Conservation (phyloP, 2,888 invertebrate species). For the Eulithis prunata region DNA sequence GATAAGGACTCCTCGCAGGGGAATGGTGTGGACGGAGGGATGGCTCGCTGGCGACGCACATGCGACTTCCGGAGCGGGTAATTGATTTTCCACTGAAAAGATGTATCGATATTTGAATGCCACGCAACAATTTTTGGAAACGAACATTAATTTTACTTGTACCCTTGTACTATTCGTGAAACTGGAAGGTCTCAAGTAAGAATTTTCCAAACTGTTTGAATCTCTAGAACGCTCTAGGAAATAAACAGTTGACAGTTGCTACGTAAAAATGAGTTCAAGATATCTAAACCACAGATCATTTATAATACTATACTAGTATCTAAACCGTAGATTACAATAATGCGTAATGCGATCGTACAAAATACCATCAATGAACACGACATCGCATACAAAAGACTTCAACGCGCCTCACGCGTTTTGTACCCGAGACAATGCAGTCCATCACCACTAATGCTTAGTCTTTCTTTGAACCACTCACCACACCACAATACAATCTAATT, state of each 20-base stretch:
- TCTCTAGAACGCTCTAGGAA: no score
- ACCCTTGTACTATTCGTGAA: no score
- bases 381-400: conserved; percentile 12
- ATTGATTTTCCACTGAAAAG: conserved; percentile 68
- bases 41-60: conserved; percentile 80
- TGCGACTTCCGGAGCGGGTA: conserved; percentile 76
- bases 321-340: no score
- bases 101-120: not conserved
- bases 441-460: not conserved
- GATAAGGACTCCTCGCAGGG: conserved; percentile 81
- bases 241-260: no score
- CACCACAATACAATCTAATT: conserved; percentile 34
- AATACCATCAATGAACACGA: not conserved
- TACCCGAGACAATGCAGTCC: not conserved
- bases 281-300: no score
- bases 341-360: no score
- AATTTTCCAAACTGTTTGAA: no score
- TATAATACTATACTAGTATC: no score
- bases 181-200: no score
- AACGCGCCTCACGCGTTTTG: conserved; percentile 7
- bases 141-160: no score
- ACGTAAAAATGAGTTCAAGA: no score
- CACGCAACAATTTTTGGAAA: not conserved
- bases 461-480: conserved; percentile 1
- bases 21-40: conserved; percentile 80